Evolutionary conservation across 2,797 vertebrate species (phyloP).

Genomic region (Oceanodroma leucorhoa): DNA sequence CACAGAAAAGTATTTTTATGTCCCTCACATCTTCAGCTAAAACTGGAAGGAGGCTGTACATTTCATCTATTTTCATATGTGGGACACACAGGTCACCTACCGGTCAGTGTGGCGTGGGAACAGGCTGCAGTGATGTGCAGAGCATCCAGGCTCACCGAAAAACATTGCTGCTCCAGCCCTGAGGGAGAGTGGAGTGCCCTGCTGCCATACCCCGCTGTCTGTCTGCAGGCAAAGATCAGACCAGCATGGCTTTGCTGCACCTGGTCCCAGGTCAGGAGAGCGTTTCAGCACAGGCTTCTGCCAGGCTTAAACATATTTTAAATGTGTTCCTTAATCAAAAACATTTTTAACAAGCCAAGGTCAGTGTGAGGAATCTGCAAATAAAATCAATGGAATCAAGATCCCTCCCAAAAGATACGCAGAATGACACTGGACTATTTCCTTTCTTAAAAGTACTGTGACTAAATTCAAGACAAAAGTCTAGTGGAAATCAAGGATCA

Average conservation of each 20-base stretch:
- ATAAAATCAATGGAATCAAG: not conserved
- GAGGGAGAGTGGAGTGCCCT: not conserved
- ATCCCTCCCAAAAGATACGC: not conserved
- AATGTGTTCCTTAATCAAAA: not conserved
- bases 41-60: not conserved
- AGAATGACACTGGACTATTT: not conserved
- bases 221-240: accelerated
- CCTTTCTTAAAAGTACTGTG: not conserved
- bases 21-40: not conserved
- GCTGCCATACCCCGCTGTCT: accelerated
- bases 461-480: not conserved
- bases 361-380: not conserved
- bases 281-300: not conserved
- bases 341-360: not conserved
- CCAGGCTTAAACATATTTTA: not conserved
- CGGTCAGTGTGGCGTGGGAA: not conserved
- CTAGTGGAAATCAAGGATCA: not conserved
- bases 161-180: not conserved
- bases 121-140: not conserved
- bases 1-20: not conserved
- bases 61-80: not conserved
- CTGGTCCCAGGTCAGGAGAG: not conserved
- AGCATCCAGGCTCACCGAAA: not conserved
- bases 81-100: not conserved
- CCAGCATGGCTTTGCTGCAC: not conserved